A percentile compares a stretch with the other conserved stretches of the same genome.
Conservation (phyloP, 2,797 vertebrate genomes). For the Zenarchopterus dispar region DNA sequence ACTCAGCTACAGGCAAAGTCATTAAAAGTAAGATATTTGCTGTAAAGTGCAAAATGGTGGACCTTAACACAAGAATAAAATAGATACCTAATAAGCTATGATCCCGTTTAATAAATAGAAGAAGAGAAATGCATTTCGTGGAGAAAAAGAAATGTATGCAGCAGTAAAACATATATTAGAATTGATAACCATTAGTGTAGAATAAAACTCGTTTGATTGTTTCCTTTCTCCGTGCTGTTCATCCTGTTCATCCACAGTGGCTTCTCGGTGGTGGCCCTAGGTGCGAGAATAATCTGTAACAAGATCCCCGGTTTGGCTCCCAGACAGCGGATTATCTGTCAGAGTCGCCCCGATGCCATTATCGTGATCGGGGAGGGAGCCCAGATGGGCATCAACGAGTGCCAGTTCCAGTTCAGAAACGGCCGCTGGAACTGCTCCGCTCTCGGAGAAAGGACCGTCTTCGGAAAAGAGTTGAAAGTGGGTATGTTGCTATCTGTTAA, state of each 20-base stretch:
- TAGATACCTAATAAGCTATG: too few relatives aligned
- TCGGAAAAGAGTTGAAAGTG: conserved; percentile 99
- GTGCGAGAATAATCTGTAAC: conserved; percentile 99
- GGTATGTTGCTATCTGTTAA: conserved; percentile 90
- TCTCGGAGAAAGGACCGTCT: conserved; percentile 95
- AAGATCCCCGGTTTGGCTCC: conserved; percentile 98
- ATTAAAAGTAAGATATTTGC: too few relatives aligned
- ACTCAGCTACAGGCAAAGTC: too few relatives aligned
- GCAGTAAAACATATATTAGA: too few relatives aligned
- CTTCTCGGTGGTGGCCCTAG: conserved; percentile 97
- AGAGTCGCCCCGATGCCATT: conserved; percentile 98
- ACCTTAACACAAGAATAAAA: too few relatives aligned
- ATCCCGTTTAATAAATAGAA: too few relatives aligned
- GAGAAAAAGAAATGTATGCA: too few relatives aligned
- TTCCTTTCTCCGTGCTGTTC: conserved; percentile 36
- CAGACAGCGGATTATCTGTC: conserved; percentile 97
- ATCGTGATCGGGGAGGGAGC: conserved; percentile 98
- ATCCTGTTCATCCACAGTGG: conserved; percentile 82
- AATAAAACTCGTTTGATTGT: neutral
- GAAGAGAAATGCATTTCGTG: too few relatives aligned
- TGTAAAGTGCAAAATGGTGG: too few relatives aligned
- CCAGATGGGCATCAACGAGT: conserved; percentile 99
- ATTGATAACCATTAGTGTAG: too few relatives aligned
- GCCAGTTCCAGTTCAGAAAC: conserved; percentile 97
- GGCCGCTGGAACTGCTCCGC: conserved; percentile 99